Percentiles rank a stretch among this genome's conserved stretches.
These are phyloP conservation scores for Sterrhoptilus dennistouni DNA, from an alignment of 2,113 vertebrate species.

Conservation along the genomic window DNA sequence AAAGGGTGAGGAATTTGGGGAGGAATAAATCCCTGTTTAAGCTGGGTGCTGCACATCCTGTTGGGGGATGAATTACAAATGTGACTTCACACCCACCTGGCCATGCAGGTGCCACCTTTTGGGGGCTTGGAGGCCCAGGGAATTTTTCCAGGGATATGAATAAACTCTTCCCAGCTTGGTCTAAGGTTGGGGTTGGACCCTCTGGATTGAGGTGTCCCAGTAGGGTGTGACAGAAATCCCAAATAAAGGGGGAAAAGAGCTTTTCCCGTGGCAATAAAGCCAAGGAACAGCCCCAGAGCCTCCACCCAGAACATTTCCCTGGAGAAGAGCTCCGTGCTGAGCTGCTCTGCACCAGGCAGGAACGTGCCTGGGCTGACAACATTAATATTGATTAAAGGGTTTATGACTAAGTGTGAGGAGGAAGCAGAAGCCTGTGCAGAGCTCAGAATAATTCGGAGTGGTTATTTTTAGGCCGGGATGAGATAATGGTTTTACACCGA, in stretches of 20 bases:
- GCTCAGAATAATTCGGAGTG: background rate
- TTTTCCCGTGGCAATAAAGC: background rate
- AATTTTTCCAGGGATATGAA: background rate
- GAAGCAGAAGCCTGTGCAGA: conserved; percentile 20
- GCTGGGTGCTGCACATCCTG: accelerated
- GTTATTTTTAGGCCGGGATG: conserved; percentile 37
- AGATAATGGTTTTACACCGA: background rate
- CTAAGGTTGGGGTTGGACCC: accelerated
- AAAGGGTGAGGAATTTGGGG: background rate
- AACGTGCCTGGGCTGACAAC: background rate
- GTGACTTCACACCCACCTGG: accelerated
- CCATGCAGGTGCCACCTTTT: too few species aligned
- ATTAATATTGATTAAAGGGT: background rate
- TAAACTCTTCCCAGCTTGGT: accelerated
- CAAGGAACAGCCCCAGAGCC: background rate
- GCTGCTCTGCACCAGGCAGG: background rate
- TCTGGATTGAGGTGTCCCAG: background rate
- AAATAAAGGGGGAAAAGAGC: background rate
- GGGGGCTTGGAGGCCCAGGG: background rate
- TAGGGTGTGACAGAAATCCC: accelerated
- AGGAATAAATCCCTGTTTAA: accelerated
- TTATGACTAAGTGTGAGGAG: conserved; percentile 51
- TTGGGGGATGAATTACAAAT: accelerated
- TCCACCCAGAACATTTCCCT: background rate
- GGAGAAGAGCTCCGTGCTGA: background rate